phyloP scores from a whole-genome alignment of 2,113 vertebrate genomes.

The Riparia riparia region DNA sequence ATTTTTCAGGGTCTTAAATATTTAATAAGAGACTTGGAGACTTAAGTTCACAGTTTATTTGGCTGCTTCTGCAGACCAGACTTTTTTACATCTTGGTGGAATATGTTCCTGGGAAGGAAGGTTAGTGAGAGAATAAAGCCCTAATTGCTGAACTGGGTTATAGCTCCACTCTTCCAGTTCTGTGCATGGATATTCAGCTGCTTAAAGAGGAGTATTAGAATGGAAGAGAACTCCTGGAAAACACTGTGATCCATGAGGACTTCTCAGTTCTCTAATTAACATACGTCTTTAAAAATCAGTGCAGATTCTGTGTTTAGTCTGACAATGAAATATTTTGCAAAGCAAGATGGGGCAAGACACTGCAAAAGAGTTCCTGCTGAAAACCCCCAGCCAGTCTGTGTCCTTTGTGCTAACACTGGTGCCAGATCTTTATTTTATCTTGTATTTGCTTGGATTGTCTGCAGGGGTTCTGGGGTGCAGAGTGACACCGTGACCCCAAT shows the following conservation, averaged over 20 bases:
- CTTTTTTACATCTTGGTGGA: neutral
- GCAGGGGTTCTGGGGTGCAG: neutral
- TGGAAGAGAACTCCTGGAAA: neutral
- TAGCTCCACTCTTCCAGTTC: neutral
- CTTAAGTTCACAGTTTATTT: neutral
- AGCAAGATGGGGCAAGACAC: neutral
- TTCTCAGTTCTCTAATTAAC: neutral
- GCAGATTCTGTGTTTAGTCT: neutral
- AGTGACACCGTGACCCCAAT: rapidly evolving
- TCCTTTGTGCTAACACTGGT: neutral
- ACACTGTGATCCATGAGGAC: neutral
- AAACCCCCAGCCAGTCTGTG: neutral
- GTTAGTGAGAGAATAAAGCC: neutral
- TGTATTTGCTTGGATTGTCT: neutral
- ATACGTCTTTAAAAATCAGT: neutral
- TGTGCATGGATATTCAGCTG: neutral
- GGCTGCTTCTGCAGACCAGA: neutral
- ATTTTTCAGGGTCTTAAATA: neutral
- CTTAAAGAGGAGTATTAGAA: neutral
- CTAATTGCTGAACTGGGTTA: neutral
- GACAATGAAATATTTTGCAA: neutral
- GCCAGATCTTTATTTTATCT: neutral
- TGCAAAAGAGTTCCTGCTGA: neutral
- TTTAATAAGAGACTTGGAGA: neutral
- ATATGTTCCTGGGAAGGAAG: neutral